Evolutionary conservation across 2,113 vertebrate species (phyloP).

Genomic region (Pachypanchax playfairii): DNA sequence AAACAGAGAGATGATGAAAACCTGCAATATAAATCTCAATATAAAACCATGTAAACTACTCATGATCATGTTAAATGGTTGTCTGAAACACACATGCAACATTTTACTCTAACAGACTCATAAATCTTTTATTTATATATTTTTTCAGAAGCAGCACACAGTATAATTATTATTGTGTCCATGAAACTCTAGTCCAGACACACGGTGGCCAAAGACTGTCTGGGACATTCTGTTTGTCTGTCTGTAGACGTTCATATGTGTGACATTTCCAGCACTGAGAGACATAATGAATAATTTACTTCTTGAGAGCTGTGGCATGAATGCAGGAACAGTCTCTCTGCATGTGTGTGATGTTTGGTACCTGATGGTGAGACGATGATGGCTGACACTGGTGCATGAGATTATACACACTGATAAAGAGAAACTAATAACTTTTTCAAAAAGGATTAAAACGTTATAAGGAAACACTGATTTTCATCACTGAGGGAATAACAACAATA

Average conservation of each 20-base stretch:
- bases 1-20: constrained; percentile 2
- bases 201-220: constrained; percentile 15
- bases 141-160: neutral
- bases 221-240: constrained; percentile 49
- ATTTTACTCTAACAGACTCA: neutral
- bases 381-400: too few relatives aligned
- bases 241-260: constrained; percentile 38
- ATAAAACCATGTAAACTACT: neutral
- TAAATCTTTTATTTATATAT: neutral
- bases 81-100: neutral
- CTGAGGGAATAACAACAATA: neutral
- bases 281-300: constrained; percentile 73
- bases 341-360: constrained; percentile 34
- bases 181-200: neutral
- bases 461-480: constrained; percentile 1
- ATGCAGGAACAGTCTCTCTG: constrained; percentile 46
- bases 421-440: neutral
- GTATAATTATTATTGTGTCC: neutral
- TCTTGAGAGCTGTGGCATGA: constrained; percentile 47
- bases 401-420: too few relatives aligned
- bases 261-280: constrained; percentile 69
- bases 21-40: constrained; percentile 29
- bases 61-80: neutral
- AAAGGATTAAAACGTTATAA: neutral
- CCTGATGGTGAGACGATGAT: constrained; percentile 31